Base-by-base conservation (phyloP, 92 coral and sea anemone species). In the Epizoanthus rinbou region DNA sequence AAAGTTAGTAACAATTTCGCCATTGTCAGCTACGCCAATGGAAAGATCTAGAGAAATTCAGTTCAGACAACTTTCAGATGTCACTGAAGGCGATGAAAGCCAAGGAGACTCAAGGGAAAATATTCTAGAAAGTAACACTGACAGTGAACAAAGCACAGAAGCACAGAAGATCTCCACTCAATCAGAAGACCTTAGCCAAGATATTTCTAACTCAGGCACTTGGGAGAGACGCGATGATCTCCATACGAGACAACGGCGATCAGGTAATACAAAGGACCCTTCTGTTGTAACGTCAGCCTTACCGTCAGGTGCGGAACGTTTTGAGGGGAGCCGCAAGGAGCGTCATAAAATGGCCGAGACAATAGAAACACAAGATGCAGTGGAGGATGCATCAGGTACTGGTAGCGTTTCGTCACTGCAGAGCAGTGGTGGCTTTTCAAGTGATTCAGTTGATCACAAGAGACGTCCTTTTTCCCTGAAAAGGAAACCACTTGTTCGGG, bases 1-100 rank as follows among this genome's bases (percentile, higher is more conserved):
- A 14, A 78, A 78, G 35, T 57, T 78, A 39, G 82, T 78, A 17
- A 37, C 82, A 11, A 78, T 78, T 6, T 11, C 71, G 24, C 63
- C 86, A 15, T 57, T 85, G 21, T 86, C 72, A 65, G 71, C 88
- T 24, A 86, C 86, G 14, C 74, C 80, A 1, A 31, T 75, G 60
- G 86, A 89, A 78, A 91, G 92, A 41, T 73, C 76, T 68, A 89
- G 87, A 11, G 89, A 81, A 14, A 64, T 86, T 13, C 94, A 93
- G 69, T 88, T 86, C 67, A 72, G 98, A 41, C 98, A 93, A 71
- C 66, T 93, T 54, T 93, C 98, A 18, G 98, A 93, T 74, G 98
- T 93, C 41, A 93, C 98, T 15, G 98, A 93, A 87, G 94, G 89
- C n/a, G 93, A 90, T 25, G 93, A 93, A 58, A 91, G 98, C 75